Base-by-base conservation (phyloP, 2,113 vertebrate genomes). In the Solenodon paradoxus region DNA sequence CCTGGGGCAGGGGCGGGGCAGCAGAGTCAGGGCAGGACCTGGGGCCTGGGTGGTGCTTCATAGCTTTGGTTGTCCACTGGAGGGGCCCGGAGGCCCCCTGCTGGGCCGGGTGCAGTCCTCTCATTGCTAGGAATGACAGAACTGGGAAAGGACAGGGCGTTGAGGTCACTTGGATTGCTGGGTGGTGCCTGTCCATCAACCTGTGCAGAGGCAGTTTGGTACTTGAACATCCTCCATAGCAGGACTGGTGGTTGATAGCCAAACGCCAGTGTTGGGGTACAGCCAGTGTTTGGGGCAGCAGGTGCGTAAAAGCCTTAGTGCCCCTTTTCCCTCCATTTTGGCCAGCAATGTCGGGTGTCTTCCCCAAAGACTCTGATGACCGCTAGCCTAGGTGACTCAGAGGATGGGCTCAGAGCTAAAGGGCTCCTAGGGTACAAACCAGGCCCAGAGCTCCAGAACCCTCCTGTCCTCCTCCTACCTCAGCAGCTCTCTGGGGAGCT, bases 171-270 rank as follows among this genome's bases (percentile, higher is more conserved):
- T 32, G 55, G 59, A 38, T 75, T 9, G 45, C 59, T 57, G 5
- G 8, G 35, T 28, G 38, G 32, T 1, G 20, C 13, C 38, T 35
- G 0, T 9, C 16, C 35, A 59, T 24, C 38, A 16, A 0, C 1
- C 8, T 20, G 47, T 32, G 35, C 47, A 72, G 78, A 74, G 35
- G 53, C 30, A 32, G n/a, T 11, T 95, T 7, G 15, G 40, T n/a
- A 7, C 64, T 74, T 74, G 28, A n/a, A 13, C 19, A 17, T 32
- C 19, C 22, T 86, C 20, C 28, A 0, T 0, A n/a, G 66, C 26
- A 51, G 53, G 63, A 49, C 59, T 6, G 91, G 30, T 7, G 28
- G 28, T 1, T 49, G 30, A 7, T 26, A 38, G 40, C 61, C 28
- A 24, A 49, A 32, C 0, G 8, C 51, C 17, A 5, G 20, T 3